Base-by-base conservation (phyloP, 2,113 vertebrate species). In the Boulengerochromis microlepis region DNA sequence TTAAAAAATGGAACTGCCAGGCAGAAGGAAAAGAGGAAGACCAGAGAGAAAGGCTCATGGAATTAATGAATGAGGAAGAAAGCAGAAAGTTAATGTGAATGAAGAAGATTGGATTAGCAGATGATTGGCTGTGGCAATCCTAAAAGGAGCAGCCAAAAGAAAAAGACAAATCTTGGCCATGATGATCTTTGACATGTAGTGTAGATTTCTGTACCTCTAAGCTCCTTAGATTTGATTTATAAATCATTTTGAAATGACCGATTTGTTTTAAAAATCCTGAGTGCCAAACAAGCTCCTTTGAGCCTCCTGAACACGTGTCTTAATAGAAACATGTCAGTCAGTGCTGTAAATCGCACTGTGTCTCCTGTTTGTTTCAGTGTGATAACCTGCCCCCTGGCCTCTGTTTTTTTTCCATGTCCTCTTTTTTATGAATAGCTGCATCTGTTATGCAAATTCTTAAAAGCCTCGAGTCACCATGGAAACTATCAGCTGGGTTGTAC, bases 381-480 rank as follows among this genome's bases (percentile, higher is more conserved):
- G 59, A 84, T 83, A 80, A 86, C 83, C 42, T 89, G 80, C 78
- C n/a, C 10, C 40, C n/a, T 83, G 40, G 76, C 50, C 19, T 66
- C n/a, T 86, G 18, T 61, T 83, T 71, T 88, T 12, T 3, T 74
- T 7, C 15, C 69, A 6, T 71, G 69, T 89, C 71, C 42, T 89
- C 84, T 91, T 91, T 93, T 93, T 91, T 86, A 42, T 88, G 85
- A 90, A 93, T 76, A 91, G 29, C 85, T 93, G 87, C 87, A 61
- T 89, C 85, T 91, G 86, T 89, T 90, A 87, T 91, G 82, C 92
- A 94, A 91, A 94, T 91, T 24, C 22, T 74, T 80, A 38, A 90
- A 90, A 92, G 87, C 80, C 84, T 92, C 69, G 53, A 6, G 15
- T 94, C 84, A 90, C 95, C 93, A 95, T 95, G 94, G 95, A 80